A percentile compares a stretch with the other conserved stretches of the same genome.
These are phyloP conservation scores for Mechanitis mazaeus DNA, from an alignment of 2,888 invertebrate genomes.

Conservation along the genomic window DNA sequence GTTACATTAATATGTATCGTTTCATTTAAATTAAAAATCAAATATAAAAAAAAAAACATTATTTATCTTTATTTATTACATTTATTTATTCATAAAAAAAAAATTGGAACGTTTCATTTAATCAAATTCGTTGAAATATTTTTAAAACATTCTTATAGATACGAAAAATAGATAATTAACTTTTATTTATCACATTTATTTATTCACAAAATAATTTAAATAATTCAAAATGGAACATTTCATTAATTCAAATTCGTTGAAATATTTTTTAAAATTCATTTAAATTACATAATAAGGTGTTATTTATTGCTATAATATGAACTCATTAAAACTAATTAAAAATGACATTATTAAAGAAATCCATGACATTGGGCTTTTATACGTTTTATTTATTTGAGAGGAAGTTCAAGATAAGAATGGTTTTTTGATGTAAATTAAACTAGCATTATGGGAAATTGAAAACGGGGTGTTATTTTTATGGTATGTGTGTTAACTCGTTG, in stretches of 20 bases:
- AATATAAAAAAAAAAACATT: no score
- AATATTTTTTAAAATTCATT: neutral
- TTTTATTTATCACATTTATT: no score
- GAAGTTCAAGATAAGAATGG: conserved; percentile 14
- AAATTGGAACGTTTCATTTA: no score
- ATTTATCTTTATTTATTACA: no score
- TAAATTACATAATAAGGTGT: conserved; percentile 15
- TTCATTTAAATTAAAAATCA: neutral
- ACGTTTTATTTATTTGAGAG: conserved; percentile 20
- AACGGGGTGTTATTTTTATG: conserved; percentile 21
- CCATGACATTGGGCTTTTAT: conserved; percentile 17
- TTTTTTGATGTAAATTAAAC: conserved; percentile 19
- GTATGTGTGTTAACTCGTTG: conserved; percentile 3
- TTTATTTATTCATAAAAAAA: no score
- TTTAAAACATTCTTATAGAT: no score
- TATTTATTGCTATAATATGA: conserved; percentile 25
- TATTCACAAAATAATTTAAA: no score
- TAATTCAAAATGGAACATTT: neutral
- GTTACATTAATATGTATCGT: neutral
- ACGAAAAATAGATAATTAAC: no score
- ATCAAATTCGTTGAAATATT: no score
- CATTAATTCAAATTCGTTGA: neutral
- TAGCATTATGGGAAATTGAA: conserved; percentile 18
- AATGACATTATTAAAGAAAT: conserved; percentile 21
- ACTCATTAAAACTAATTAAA: conserved; percentile 25